Evolutionary conservation across 2,113 vertebrate species (phyloP).

Genomic region (Labrus mixtus): DNA sequence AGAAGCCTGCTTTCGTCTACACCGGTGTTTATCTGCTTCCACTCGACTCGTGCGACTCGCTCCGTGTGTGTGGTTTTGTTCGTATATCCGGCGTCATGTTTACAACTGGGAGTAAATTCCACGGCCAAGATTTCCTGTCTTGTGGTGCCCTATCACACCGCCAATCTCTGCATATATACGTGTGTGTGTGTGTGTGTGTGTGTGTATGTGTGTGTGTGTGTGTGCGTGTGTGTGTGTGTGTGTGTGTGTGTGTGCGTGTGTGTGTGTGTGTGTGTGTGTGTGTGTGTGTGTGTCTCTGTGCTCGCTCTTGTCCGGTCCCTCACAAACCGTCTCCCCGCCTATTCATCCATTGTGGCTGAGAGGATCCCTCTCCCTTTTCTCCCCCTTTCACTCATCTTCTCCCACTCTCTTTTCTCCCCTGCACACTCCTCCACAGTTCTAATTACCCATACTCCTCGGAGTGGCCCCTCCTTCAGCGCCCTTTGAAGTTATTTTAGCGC

Average conservation of each 20-base stretch:
- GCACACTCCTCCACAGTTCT: slow-evolving; percentile 48
- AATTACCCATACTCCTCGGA: slow-evolving; percentile 74
- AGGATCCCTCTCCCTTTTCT: slow-evolving; percentile 58
- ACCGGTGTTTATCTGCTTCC: slow-evolving; percentile 23
- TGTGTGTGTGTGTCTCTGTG: slow-evolving; percentile 29
- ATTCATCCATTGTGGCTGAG: slow-evolving; percentile 68
- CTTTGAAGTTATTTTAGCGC: slow-evolving; percentile 80
- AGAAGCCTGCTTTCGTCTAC: slow-evolving; percentile 41
- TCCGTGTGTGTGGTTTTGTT: slow-evolving; percentile 19
- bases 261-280: slow-evolving; percentile 12
- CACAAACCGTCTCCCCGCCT: slow-evolving; percentile 47
- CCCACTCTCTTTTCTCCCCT: slow-evolving; percentile 36
- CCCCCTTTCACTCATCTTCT: slow-evolving; percentile 65
- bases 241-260: slow-evolving; percentile 21
- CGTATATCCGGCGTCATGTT: slow-evolving; percentile 46
- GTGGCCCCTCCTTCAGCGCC: slow-evolving; percentile 69
- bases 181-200: slow-evolving; percentile 1
- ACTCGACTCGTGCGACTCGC: slow-evolving; percentile 17
- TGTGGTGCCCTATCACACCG: slow-evolving; percentile 33
- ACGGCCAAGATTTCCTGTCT: slow-evolving; percentile 50
- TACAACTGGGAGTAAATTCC: slow-evolving; percentile 50
- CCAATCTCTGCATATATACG: slow-evolving; percentile 11
- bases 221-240: slow-evolving; percentile 20
- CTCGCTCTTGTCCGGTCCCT: slow-evolving; percentile 25
- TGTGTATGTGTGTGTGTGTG: slow-evolving; percentile 20